Evolutionary conservation across 2,888 invertebrate genomes (phyloP), one percentile per base, ranked within the genome.

Genomic region (Choreutis nemorana): DNA sequence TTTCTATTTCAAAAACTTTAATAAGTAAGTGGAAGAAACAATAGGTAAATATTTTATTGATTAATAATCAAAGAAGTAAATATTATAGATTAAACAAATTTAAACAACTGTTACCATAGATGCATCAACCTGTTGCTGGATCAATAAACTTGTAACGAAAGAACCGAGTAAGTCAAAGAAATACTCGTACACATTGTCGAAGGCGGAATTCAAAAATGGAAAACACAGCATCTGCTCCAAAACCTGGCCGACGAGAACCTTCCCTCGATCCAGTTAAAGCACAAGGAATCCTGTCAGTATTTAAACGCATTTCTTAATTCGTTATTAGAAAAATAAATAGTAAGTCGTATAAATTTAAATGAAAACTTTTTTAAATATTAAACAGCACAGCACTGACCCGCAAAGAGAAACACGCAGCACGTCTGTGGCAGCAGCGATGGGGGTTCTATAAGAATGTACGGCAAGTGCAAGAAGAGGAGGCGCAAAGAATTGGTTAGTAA

Each of bases 261-360:
- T 65, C 67, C 5, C 61, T 45, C 3, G 77, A 77, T 39, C 71
- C 75, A 6, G 77, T 77, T 5, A 77, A 73, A 37, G 71, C 71
- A 29, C 71, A 78, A 51, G 75, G 77, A 38, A 64, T 78, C 41
- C 44, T 77, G 78, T 78, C 58, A 49, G 52, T 48, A 26, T 13
- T 9, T 29, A n/a, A n/a, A n/a, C n/a, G n/a, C n/a, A n/a, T n/a
- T n/a, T n/a, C n/a, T n/a, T n/a, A 29, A 21, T 5, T 23, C 29
- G 34, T 31, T 21, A 8, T 20, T 18, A 6, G 3, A 11, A 20
- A 18, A 28, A 18, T 28, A 10, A 20, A 7, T 5, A 3, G 4
- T 22, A 23, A 10, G 9, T 21, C 21, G 4, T 12, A 21, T 20
- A 26, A 18, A 18, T 18, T 6, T 18, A 18, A 18, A 18, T 18